Percentiles rank a stretch among this genome's conserved stretches.
phyloP scores from a whole-genome alignment of 2,113 vertebrate genomes.

The Myotis yumanensis region DNA sequence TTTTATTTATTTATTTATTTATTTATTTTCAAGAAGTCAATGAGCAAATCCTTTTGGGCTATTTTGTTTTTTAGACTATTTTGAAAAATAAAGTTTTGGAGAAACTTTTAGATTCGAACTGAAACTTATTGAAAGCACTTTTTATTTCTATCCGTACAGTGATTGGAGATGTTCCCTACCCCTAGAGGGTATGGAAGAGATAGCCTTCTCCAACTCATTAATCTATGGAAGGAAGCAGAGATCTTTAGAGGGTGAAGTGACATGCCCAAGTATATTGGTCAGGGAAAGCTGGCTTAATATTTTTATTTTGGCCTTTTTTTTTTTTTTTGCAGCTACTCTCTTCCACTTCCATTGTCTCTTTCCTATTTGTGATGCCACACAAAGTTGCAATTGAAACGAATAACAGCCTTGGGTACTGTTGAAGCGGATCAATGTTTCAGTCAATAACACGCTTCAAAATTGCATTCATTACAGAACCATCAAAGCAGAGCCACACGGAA shows the following conservation, averaged over 20 bases:
- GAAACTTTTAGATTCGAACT: conserved; percentile 33
- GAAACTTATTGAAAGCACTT: conserved; percentile 24
- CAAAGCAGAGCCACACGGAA: not conserved
- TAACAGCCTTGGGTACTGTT: not conserved
- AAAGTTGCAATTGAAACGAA: not conserved
- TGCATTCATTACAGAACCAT: conserved; percentile 2
- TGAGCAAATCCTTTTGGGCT: not conserved
- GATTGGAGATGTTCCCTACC: not conserved
- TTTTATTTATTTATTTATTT: not conserved
- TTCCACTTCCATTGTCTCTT: not conserved
- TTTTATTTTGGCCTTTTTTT: not conserved
- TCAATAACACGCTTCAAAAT: conserved; percentile 36
- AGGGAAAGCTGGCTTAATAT: not conserved
- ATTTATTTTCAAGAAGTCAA: not conserved
- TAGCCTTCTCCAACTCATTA: not conserved
- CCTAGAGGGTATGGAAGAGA: not conserved
- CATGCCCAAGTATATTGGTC: not conserved
- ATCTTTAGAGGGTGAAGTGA: not conserved
- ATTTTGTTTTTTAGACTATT: not conserved
- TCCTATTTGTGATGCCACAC: not conserved
- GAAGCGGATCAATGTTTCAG: conserved; percentile 27
- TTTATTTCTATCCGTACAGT: not conserved
- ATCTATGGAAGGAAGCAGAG: not conserved
- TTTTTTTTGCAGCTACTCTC: not conserved
- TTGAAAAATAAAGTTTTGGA: conserved; percentile 23